Percentiles rank a stretch among this genome's conserved stretches.
Evolutionary conservation across 2,888 invertebrate genomes (phyloP).

Genomic region (Mactromeris polynyma): DNA sequence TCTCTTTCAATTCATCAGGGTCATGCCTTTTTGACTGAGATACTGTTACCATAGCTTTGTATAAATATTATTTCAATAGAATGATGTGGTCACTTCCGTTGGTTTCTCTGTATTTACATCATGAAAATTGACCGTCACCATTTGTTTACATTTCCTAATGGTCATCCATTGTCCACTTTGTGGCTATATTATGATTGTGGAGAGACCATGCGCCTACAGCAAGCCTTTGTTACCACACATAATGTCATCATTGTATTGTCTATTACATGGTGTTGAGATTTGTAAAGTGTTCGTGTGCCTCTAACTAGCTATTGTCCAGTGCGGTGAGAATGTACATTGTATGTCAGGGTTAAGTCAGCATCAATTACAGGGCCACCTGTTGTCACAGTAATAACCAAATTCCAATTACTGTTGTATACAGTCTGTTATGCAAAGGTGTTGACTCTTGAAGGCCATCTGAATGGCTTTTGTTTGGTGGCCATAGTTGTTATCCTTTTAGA

Average conservation of each 20-base stretch:
- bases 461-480: conserved; percentile 26
- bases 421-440: conserved; percentile 26
- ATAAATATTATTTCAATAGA: conserved; percentile 32
- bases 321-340: background rate
- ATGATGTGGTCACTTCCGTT: conserved; percentile 33
- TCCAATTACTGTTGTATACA: background rate
- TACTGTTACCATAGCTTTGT: conserved; percentile 25
- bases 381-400: background rate
- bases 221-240: conserved; percentile 37
- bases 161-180: conserved; percentile 46
- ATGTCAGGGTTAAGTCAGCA: background rate
- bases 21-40: background rate
- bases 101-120: conserved; percentile 26
- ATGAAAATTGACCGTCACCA: conserved; percentile 28
- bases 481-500: conserved; percentile 3
- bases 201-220: conserved; percentile 47
- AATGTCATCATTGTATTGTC: conserved; percentile 18
- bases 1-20: background rate
- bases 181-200: conserved; percentile 57
- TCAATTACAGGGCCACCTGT: conserved; percentile 6
- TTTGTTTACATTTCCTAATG: conserved; percentile 61
- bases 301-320: background rate
- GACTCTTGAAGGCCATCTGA: background rate
- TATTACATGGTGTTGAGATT: conserved; percentile 5
- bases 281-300: conserved; percentile 10